These are phyloP conservation scores for Echiichthys vipera DNA, from an alignment of 2,797 vertebrate species.

Conservation along the genomic window DNA sequence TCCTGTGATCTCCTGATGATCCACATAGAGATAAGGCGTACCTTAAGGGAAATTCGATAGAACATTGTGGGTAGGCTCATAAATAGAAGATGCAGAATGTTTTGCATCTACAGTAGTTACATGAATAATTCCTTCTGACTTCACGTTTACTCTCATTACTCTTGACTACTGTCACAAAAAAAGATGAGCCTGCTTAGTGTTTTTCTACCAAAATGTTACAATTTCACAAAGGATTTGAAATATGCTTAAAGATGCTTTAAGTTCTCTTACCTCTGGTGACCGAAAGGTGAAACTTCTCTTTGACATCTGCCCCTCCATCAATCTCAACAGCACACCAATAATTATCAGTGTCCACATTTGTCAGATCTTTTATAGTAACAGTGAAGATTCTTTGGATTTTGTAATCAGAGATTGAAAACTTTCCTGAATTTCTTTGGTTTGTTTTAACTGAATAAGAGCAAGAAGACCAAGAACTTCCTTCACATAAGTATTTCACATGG, in stretches of 20 bases:
- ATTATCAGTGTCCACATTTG: rapidly evolving
- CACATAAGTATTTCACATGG: conserved; percentile 55
- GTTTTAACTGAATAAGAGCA: not conserved
- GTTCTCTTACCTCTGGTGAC: conserved; percentile 20
- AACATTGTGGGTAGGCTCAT: not conserved
- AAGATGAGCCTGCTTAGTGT: not conserved
- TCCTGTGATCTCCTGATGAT: conserved; percentile 28
- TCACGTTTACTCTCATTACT: not conserved
- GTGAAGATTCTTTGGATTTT: conserved; percentile 3
- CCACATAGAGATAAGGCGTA: not conserved
- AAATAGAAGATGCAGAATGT: not conserved
- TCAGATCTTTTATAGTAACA: conserved; percentile 29
- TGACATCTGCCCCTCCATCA: rapidly evolving
- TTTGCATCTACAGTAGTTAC: rapidly evolving
- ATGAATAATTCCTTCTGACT: rapidly evolving
- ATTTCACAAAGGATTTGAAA: not conserved
- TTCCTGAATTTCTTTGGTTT: not conserved
- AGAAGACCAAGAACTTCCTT: rapidly evolving
- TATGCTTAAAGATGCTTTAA: not conserved
- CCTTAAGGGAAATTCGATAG: not conserved
- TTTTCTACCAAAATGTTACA: not conserved
- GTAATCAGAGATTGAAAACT: conserved; percentile 54
- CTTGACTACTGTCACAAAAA: not conserved
- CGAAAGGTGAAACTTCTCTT: not conserved
- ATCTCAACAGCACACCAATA: conserved; percentile 57